Base-by-base conservation (phyloP, 1,140 invertebrate species). In the Sycophila sp. region DNA sequence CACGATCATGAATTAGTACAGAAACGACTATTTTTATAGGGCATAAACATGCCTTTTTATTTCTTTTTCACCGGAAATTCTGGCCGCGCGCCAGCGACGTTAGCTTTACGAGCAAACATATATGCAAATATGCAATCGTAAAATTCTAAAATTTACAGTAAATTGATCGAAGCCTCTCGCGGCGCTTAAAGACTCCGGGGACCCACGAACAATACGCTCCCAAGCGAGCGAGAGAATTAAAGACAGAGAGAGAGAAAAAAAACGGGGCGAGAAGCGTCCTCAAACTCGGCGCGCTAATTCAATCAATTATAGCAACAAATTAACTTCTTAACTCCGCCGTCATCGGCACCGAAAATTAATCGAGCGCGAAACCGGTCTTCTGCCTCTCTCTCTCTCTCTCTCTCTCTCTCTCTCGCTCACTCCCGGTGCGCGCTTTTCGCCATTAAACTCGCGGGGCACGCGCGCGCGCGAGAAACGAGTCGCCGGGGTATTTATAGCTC, bases 291-390 rank as follows among this genome's bases (percentile, higher is more conserved):
- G 28, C 62, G 26, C 30, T 58, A 68, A 68, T 68, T 69, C 51
- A 59, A 69, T 69, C 55, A 69, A 69, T 69, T 69, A 60, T 60
- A 40, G 42, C 55, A 51, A 69, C 66, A 69, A 69, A 69, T 69
- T 60, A 69, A 69, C 55, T 58, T 69, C 45, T 69, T 68, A 59
- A 68, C 40, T 67, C 11, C 49, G 6, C 38, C 38, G 38, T 67
- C 64, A 47, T 59, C 55, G 30, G 30, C 24, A 17, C 40, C 4
- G 55, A 68, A 38, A 49, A 59, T 59, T 59, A 68, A 59, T 59
- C 55, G 51, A 67, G 17, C 51, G 10, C 22, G 53, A 45, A 56
- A 66, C 64, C 64, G 64, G 64, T 66, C 51, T 66, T 56, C 26
- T 15, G 10, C 30, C n/a, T n/a, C n/a, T n/a, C n/a, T n/a, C n/a